These are phyloP conservation scores for Lycocorax pyrrhopterus DNA, from an alignment of 2,113 vertebrate genomes.

Conservation along the genomic window DNA sequence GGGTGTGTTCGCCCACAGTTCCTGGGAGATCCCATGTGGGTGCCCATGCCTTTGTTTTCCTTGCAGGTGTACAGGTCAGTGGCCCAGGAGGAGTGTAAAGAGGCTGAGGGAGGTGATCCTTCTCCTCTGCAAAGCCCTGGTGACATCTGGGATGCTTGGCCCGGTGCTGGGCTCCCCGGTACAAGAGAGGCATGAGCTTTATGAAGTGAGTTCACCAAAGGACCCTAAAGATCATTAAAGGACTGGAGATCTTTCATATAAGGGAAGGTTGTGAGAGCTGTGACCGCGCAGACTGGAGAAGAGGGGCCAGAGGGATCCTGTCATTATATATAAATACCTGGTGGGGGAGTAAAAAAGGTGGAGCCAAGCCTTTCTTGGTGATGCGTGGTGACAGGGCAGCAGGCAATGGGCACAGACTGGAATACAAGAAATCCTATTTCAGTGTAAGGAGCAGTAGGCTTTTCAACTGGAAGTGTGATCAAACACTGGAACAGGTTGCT, in stretches of 20 bases:
- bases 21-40: background rate
- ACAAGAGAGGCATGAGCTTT: background rate
- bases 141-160: background rate
- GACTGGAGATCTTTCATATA: background rate
- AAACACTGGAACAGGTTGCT: background rate
- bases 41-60: background rate
- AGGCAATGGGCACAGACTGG: background rate
- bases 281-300: background rate
- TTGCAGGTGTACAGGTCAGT: background rate
- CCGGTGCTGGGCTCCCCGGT: background rate
- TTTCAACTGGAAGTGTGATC: background rate
- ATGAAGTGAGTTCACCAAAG: background rate
- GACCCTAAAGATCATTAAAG: background rate
- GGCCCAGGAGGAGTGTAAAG: background rate
- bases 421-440: background rate
- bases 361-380: background rate
- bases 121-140: background rate
- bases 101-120: background rate
- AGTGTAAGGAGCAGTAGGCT: background rate
- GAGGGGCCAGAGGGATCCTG: background rate
- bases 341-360: background rate
- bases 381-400: background rate
- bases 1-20: background rate
- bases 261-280: background rate
- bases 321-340: background rate